Conservation (phyloP, 1,140 invertebrate species). For the Lordiphosa collinella region DNA sequence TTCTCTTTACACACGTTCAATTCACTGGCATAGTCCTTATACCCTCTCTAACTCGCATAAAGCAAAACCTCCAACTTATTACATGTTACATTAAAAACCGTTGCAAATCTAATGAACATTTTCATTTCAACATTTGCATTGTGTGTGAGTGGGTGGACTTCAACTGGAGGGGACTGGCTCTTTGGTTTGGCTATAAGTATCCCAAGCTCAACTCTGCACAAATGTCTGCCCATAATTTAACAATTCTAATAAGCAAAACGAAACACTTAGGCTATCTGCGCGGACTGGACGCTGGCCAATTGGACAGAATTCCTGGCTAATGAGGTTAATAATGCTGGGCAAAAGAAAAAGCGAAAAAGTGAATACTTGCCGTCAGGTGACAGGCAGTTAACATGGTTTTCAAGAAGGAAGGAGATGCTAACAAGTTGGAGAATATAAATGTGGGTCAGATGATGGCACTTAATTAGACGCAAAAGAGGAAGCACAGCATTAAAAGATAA, state of each 20-base stretch:
- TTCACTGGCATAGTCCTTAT: background rate
- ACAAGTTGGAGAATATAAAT: conserved; percentile 7
- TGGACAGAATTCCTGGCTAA: conserved; percentile 53
- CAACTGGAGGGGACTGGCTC: conserved; percentile 2
- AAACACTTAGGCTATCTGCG: conserved; percentile 19
- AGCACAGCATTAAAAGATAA: too few relatives aligned
- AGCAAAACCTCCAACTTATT: conserved; percentile 54
- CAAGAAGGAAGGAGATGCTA: background rate
- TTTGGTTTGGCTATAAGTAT: conserved; percentile 13
- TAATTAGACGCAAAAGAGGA: too few relatives aligned
- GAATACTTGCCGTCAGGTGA: conserved; percentile 6
- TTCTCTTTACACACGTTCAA: background rate
- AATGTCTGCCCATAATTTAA: conserved; percentile 60
- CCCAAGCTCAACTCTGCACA: background rate
- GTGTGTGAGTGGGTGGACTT: conserved; percentile 61
- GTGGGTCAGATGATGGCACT: conserved; percentile 2
- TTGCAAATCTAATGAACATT: conserved; percentile 75
- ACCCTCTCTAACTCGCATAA: conserved; percentile 12
- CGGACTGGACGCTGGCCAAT: conserved; percentile 2
- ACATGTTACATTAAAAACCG: conserved; percentile 70
- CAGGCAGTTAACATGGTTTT: conserved; percentile 25
- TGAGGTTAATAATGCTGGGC: conserved; percentile 30
- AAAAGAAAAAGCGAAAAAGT: conserved; percentile 23
- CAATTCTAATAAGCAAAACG: conserved; percentile 63
- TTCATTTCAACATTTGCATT: conserved; percentile 52